Evolutionary conservation across 64 coral and sea anemone species (phyloP).

Genomic region (Stichodactyla helianthus): DNA sequence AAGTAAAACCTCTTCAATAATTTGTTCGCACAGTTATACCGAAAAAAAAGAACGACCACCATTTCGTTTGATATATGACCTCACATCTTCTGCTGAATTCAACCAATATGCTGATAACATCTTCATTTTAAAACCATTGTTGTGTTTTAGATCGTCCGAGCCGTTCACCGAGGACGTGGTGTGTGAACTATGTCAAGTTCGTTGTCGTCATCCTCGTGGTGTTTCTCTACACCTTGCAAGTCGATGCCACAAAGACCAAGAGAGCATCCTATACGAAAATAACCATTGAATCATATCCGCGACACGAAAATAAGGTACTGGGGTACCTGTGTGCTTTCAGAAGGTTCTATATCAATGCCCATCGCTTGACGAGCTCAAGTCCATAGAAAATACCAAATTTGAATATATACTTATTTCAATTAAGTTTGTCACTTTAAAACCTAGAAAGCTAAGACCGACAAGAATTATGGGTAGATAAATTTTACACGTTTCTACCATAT

Average conservation of each 20-base stretch:
- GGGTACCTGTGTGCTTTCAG: not conserved
- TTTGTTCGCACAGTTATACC: no score
- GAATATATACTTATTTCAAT: no score
- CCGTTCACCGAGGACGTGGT: constrained; percentile 66
- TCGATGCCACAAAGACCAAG: constrained; percentile 43
- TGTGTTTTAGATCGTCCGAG: constrained; percentile 68
- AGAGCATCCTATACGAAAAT: constrained; percentile 48
- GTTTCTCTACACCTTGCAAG: constrained; percentile 76
- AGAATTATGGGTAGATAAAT: no score
- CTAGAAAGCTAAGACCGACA: no score
- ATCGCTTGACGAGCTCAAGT: no score
- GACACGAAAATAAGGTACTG: not conserved
- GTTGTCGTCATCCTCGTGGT: constrained; percentile 79
- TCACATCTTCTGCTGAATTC: no score
- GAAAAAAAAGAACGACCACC: no score
- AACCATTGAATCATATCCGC: not conserved
- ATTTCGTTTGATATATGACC: no score
- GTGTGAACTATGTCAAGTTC: constrained; percentile 77
- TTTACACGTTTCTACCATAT: no score
- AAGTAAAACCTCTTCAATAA: no score
- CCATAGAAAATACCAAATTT: no score
- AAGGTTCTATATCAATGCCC: not conserved
- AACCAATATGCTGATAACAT: not conserved
- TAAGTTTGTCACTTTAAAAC: no score
- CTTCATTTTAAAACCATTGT: not conserved